Base-by-base conservation (phyloP, 2,113 vertebrate species). In the Anser brachyrhynchus region DNA sequence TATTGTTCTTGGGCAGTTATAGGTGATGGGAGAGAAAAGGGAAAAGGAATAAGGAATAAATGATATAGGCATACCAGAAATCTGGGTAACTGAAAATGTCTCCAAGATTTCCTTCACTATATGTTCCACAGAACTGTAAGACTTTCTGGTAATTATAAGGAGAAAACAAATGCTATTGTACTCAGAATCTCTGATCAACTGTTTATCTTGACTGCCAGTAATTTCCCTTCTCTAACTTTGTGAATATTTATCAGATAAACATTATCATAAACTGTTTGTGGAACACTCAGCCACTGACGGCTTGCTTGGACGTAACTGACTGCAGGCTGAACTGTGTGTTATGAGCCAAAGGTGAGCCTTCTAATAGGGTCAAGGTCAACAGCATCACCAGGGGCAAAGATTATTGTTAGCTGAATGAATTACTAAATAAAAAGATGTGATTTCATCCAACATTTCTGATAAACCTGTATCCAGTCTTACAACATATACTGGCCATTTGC, bases 11-110 rank as follows among this genome's bases (percentile, higher is more conserved):
- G 65, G 59, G 41, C 93, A 54, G 83, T 62, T 67, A 89, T 3
- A 72, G 11, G 16, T 54, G 10, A 22, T n/a, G 41, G 79, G 28
- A 83, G 11, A 77, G 22, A 62, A 92, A 66, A 72, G 4, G 23
- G 6, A 95, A 94, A 95, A 81, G 29, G 11, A 85, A 97, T 76
- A 97, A 96, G 33, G 11, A 83, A 97, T 73, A 97, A 96, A 91
- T 77, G 44, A 43, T 54, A 72, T 14, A 92, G 72, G 41, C 33
- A 71, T 66, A 83, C 28, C 3, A 35, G 35, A 87, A 90, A 86
- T 85, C 41, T 51, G n/a, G 86, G 46, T 23, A 95, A 91, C 87
- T 95, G 77, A 96, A 97, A 95, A 59, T 72, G 64, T 79, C 16
- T 92, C 52, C 78, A 64, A 89, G 87, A 92, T 95, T 95, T 96